Conservation (phyloP, 2,888 invertebrate genomes). For the Vandiemenella viatica region DNA sequence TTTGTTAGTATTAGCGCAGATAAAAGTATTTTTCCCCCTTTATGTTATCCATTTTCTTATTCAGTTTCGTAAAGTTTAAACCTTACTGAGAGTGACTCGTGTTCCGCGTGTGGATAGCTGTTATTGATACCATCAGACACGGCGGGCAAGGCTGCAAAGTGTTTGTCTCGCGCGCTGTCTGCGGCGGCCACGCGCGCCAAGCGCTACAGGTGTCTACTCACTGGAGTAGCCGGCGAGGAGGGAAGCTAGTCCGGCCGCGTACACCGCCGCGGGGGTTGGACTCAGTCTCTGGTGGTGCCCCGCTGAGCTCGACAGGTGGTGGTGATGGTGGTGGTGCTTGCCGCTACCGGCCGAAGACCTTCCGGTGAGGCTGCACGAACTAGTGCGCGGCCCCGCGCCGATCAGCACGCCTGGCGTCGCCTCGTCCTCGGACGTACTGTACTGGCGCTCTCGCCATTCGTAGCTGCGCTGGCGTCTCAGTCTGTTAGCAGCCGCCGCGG, state of each 20-base stretch:
- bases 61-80: too few species aligned
- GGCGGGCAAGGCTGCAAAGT: too few species aligned
- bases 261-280: conserved; percentile 16
- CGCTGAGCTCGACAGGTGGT: background rate
- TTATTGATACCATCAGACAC: too few species aligned
- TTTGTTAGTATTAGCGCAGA: too few species aligned
- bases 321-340: conserved; percentile 3
- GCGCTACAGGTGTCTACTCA: conserved; percentile 5
- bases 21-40: too few species aligned
- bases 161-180: background rate
- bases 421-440: conserved; percentile 18
- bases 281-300: conserved; percentile 11
- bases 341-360: background rate
- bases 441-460: conserved; percentile 18
- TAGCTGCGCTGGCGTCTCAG: conserved; percentile 16
- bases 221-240: conserved; percentile 17
- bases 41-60: too few species aligned
- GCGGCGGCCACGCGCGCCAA: background rate
- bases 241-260: conserved; percentile 16
- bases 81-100: too few species aligned
- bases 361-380: background rate
- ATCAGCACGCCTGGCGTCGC: conserved; percentile 5
- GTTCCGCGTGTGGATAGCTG: too few species aligned
- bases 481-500: too few species aligned
- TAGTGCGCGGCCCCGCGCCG: background rate